A percentile compares a stretch with the other conserved stretches of the same genome.
phyloP scores from a whole-genome alignment of 2,113 vertebrate genomes.

The Asarcornis scutulata region DNA sequence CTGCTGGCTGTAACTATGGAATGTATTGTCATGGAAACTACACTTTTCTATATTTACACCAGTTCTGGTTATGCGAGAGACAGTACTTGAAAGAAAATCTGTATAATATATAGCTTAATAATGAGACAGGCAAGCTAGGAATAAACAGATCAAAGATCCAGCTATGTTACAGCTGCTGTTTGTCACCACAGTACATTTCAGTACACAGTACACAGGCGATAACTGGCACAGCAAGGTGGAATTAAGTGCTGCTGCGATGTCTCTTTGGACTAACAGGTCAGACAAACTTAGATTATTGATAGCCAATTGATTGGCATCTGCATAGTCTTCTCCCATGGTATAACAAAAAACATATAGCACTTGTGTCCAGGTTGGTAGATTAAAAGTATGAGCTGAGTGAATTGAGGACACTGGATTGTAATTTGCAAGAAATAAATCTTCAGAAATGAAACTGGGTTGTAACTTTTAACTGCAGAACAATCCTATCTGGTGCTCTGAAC shows the following conservation, averaged over 20 bases:
- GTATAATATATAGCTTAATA: constrained; percentile 58
- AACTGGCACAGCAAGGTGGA: not conserved
- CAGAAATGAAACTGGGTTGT: not conserved
- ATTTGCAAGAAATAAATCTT: not conserved
- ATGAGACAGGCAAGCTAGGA: constrained; percentile 43
- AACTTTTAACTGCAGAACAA: not conserved
- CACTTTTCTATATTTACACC: constrained; percentile 74
- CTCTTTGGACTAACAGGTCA: constrained; percentile 61
- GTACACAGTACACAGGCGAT: too few relatives aligned
- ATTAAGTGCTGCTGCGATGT: constrained; percentile 6
- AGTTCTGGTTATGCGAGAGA: constrained; percentile 55
- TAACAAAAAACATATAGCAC: not conserved
- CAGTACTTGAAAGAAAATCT: constrained; percentile 64
- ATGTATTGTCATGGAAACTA: constrained; percentile 79
- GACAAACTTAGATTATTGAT: constrained; percentile 44
- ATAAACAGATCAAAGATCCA: constrained; percentile 53
- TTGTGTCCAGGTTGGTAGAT: not conserved
- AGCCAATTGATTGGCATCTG: constrained; percentile 17
- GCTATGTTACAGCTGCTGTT: constrained; percentile 33
- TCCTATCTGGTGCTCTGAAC: not conserved
- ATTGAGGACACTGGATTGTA: not conserved
- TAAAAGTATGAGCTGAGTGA: constrained; percentile 55
- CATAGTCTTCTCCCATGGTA: not conserved
- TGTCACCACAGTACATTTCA: not conserved
- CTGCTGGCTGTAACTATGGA: constrained; percentile 75